phyloP scores from a whole-genome alignment of 2,888 invertebrate genomes.

The Pollenia labialis region DNA sequence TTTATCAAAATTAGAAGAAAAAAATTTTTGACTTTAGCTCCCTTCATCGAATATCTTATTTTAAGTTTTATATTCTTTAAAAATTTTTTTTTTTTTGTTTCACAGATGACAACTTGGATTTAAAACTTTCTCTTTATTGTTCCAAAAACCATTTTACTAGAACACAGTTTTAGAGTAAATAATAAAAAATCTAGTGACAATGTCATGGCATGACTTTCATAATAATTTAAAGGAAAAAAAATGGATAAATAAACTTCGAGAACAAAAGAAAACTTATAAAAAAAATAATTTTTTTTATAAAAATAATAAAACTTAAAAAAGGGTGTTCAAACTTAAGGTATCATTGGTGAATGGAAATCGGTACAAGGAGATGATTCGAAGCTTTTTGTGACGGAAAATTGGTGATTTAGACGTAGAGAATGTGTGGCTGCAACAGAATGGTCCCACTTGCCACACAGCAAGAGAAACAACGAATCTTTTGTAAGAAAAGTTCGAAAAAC shows the following conservation, averaged over 20 bases:
- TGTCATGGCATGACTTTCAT: conserved; percentile 58
- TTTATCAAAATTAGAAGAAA: too few relatives aligned
- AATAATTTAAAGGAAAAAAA: conserved; percentile 19
- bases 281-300: background rate
- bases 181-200: conserved; percentile 60
- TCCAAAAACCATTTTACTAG: background rate
- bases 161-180: conserved; percentile 24
- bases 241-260: conserved; percentile 5
- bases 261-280: background rate
- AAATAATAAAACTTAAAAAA: background rate
- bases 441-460: too few relatives aligned
- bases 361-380: too few relatives aligned
- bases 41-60: background rate
- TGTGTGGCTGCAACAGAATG: too few relatives aligned
- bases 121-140: conserved; percentile 15
- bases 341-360: too few relatives aligned
- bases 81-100: conserved; percentile 1
- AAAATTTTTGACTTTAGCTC: background rate
- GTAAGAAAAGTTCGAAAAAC: too few relatives aligned
- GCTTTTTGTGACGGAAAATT: too few relatives aligned
- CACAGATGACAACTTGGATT: background rate
- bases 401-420: too few relatives aligned
- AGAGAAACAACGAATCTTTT: too few relatives aligned
- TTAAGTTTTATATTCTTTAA: background rate
- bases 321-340: too few relatives aligned